Percentiles rank a stretch among this genome's conserved stretches.
Evolutionary conservation across 1,140 invertebrate genomes (phyloP).

Genomic region (Saccostrea echinata): DNA sequence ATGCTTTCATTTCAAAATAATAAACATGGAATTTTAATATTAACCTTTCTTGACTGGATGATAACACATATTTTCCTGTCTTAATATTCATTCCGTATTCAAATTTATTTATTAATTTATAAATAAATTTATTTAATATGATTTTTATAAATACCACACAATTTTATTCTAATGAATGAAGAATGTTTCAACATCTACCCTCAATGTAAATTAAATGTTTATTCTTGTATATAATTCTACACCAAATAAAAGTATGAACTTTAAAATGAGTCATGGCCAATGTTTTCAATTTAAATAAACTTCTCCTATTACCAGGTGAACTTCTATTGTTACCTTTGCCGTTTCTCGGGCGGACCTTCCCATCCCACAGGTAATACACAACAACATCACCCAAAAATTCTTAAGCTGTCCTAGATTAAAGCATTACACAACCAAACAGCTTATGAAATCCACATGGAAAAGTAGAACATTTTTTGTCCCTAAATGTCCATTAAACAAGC

Average conservation of each 20-base stretch:
- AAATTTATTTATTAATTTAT: too few relatives aligned
- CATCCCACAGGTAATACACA: constrained; percentile 17
- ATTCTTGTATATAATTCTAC: not conserved
- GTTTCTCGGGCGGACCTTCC: constrained; percentile 1
- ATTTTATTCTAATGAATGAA: too few relatives aligned
- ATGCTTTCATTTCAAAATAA: too few relatives aligned
- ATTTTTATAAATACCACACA: too few relatives aligned
- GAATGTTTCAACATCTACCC: not conserved
- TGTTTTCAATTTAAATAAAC: not conserved
- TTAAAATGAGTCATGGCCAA: not conserved
- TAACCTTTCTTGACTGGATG: too few relatives aligned
- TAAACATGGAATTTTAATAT: too few relatives aligned
- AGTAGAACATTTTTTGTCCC: not conserved
- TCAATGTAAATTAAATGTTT: not conserved
- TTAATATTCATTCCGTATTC: too few relatives aligned
- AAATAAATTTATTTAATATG: too few relatives aligned
- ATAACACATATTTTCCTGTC: too few relatives aligned
- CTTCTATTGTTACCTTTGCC: not conserved
- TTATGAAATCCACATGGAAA: not conserved
- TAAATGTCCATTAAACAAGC: not conserved
- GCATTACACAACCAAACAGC: not conserved
- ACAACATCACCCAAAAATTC: not conserved
- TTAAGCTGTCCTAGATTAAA: not conserved
- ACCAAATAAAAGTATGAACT: not conserved
- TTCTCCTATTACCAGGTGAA: not conserved